Conservation (phyloP, 35 echinoderm and acorn worm genomes). For the Diadema setosum region DNA sequence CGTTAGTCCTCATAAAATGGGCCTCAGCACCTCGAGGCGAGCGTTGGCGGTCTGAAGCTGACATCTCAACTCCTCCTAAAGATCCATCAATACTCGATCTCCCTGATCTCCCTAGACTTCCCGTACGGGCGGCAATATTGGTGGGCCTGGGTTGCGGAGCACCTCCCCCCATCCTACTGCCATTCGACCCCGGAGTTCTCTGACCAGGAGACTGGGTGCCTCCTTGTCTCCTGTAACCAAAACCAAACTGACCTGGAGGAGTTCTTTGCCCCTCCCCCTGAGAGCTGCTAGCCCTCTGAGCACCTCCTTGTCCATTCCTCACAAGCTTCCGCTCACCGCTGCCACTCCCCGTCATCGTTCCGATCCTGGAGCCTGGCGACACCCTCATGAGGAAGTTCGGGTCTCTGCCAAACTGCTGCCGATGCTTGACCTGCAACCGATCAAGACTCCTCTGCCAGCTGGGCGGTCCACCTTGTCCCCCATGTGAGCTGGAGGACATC, state of each 20-base stretch:
- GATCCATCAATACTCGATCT: neutral
- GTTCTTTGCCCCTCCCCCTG: conserved; percentile 5
- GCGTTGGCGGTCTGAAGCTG: neutral
- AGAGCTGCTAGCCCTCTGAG: neutral
- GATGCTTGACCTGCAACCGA: conserved; percentile 57
- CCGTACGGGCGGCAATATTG: neutral
- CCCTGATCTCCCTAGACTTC: neutral
- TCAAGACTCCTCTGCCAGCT: conserved; percentile 86
- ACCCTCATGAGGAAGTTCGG: conserved; percentile 4
- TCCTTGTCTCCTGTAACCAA: conserved; percentile 16
- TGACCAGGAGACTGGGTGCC: neutral
- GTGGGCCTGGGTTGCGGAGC: neutral
- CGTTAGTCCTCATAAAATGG: neutral
- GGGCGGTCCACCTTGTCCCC: conserved; percentile 47
- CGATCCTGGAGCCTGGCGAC: neutral
- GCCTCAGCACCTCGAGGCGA: neutral
- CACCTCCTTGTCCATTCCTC: conserved; percentile 12
- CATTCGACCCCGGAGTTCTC: neutral
- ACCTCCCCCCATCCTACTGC: neutral
- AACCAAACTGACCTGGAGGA: conserved; percentile 33
- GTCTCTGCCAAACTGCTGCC: conserved; percentile 31
- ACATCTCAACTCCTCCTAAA: neutral
- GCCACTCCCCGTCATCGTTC: neutral
- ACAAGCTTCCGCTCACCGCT: conserved; percentile 5
- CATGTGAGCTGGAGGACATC: conserved; percentile 28